A percentile compares a stretch with the other conserved stretches of the same genome.
phyloP scores from a whole-genome alignment of 1,140 invertebrate genomes.

The Globodera rostochiensis region DNA sequence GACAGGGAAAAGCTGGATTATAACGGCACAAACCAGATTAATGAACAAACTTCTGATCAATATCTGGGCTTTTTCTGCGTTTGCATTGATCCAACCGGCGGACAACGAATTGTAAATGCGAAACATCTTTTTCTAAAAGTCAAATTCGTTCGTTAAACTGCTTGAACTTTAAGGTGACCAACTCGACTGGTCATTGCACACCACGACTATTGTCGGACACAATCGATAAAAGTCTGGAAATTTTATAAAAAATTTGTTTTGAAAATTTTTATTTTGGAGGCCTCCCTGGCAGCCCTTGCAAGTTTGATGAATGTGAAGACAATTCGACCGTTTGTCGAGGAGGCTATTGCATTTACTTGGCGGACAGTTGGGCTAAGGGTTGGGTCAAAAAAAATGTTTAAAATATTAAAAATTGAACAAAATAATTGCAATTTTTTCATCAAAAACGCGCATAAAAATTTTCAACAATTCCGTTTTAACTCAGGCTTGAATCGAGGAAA shows the following conservation, averaged over 20 bases:
- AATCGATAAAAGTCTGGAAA: constrained; percentile 24
- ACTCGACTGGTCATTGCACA: constrained; percentile 51
- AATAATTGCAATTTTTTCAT: no score
- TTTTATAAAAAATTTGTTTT: no score
- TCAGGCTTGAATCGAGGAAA: no score
- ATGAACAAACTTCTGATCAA: not conserved
- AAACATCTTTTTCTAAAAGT: not conserved
- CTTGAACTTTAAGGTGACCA: constrained; percentile 36
- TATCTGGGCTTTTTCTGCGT: constrained; percentile 15
- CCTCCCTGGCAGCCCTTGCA: constrained; percentile 33
- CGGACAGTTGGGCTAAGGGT: constrained; percentile 4
- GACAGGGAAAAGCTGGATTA: not conserved
- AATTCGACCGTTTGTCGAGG: constrained; percentile 34
- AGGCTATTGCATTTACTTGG: constrained; percentile 49
- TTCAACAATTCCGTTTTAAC: no score
- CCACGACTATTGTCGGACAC: constrained; percentile 39
- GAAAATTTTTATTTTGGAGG: constrained; percentile 38
- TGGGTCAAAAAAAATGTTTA: not conserved
- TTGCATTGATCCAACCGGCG: constrained; percentile 18
- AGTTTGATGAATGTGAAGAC: constrained; percentile 21
- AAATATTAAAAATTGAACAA: no score
- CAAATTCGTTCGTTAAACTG: constrained; percentile 34
- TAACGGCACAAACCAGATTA: not conserved
- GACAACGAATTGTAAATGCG: constrained; percentile 10
- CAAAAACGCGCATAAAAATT: no score